phyloP scores from a whole-genome alignment of 2,888 invertebrate species.

The Scrobipalpa atriplicella region DNA sequence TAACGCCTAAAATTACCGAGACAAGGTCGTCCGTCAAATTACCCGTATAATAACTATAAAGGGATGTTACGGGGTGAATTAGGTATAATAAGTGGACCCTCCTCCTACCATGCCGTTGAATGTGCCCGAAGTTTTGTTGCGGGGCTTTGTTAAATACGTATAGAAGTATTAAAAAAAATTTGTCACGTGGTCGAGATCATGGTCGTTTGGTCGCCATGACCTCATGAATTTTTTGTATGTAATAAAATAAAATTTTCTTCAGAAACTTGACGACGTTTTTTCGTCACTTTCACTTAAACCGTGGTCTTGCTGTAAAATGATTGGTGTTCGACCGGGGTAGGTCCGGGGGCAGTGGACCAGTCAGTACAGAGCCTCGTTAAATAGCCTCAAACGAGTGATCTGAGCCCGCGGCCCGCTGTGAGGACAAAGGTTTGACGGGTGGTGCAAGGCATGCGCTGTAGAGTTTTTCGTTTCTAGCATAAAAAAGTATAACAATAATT shows the following conservation, averaged over 20 bases:
- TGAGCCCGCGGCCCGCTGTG: conserved; percentile 46
- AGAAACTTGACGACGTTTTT: no score
- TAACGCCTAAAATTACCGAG: background rate
- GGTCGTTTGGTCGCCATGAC: no score
- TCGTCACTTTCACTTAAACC: no score
- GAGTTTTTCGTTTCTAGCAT: background rate
- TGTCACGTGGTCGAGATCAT: no score
- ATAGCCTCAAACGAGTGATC: conserved; percentile 63
- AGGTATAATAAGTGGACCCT: no score
- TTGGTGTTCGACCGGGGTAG: background rate
- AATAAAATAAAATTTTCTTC: no score
- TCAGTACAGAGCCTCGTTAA: conserved; percentile 55
- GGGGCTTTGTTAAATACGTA: no score
- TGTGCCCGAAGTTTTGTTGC: no score
- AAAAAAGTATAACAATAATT: background rate
- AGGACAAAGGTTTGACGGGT: conserved; percentile 43
- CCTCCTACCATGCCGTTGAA: no score
- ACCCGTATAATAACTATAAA: background rate
- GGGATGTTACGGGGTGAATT: background rate
- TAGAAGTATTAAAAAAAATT: no score
- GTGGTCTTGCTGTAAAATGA: no score
- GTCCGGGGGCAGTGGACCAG: conserved; percentile 29
- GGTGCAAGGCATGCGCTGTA: conserved; percentile 35
- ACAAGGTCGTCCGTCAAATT: background rate
- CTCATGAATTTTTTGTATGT: no score